Evolutionary conservation across 2,888 invertebrate species (phyloP).

Genomic region (Cataglyphis altisquamis): DNA sequence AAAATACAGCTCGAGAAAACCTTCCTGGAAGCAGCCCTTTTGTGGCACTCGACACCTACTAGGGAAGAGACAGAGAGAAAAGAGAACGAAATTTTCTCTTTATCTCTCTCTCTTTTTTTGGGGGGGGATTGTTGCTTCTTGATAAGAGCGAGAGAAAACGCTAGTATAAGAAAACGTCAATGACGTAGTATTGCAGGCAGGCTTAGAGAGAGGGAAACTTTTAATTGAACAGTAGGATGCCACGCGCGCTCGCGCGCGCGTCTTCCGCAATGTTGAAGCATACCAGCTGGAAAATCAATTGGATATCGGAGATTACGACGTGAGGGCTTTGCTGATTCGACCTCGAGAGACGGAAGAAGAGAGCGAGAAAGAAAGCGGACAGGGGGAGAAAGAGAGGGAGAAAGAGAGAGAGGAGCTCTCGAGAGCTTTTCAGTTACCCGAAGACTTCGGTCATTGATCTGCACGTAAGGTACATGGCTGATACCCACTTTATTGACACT

Average conservation of each 20-base stretch:
- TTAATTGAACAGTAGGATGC: slow-evolving; percentile 82
- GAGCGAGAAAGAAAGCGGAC: slow-evolving; percentile 34
- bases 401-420: slow-evolving; percentile 56
- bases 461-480: slow-evolving; percentile 73
- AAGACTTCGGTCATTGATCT: slow-evolving; percentile 76
- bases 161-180: slow-evolving; percentile 71
- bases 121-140: slow-evolving; percentile 80
- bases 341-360: slow-evolving; percentile 67
- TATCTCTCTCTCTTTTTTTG: slow-evolving; percentile 58
- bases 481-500: slow-evolving; percentile 76
- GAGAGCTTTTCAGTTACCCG: slow-evolving; percentile 74
- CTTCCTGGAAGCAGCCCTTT: slow-evolving; percentile 75
- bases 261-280: slow-evolving; percentile 78
- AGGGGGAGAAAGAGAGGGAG: not conserved
- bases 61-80: slow-evolving; percentile 61
- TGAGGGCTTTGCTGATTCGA: slow-evolving; percentile 81
- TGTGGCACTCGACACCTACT: slow-evolving; percentile 77
- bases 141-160: slow-evolving; percentile 66
- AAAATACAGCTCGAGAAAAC: slow-evolving; percentile 67
- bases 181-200: slow-evolving; percentile 44
- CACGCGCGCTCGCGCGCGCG: slow-evolving; percentile 60
- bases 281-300: slow-evolving; percentile 83
- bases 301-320: slow-evolving; percentile 83
- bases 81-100: not conserved
- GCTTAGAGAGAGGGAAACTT: slow-evolving; percentile 75